phyloP scores from a whole-genome alignment of 2,797 vertebrate genomes.

The Megalops cyprinoides region DNA sequence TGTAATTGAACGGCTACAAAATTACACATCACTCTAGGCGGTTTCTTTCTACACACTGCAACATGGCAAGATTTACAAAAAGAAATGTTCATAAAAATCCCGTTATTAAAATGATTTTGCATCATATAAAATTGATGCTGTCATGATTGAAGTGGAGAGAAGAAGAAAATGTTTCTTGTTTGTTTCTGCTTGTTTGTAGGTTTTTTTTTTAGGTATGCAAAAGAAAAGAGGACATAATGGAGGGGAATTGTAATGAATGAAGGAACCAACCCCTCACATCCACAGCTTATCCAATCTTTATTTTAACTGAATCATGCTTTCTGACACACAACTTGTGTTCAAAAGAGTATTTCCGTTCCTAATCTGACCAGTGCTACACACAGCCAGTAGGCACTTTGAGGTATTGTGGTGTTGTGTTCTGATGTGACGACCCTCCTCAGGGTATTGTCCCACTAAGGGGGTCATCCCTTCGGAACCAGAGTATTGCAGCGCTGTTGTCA shows the following conservation, averaged over 20 bases:
- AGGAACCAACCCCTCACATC: constrained; percentile 38
- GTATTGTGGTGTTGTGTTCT: constrained; percentile 11
- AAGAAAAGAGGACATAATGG: constrained; percentile 40
- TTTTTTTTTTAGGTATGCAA: constrained; percentile 16
- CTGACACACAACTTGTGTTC: constrained; percentile 30
- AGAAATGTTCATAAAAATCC: neutral
- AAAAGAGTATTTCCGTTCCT: constrained; percentile 9
- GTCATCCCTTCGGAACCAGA: constrained; percentile 62
- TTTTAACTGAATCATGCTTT: neutral
- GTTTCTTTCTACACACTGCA: neutral
- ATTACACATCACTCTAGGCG: constrained; percentile 60
- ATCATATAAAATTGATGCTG: constrained; percentile 26
- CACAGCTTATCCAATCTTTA: constrained; percentile 13
- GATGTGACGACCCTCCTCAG: constrained; percentile 15
- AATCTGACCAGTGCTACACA: constrained; percentile 26
- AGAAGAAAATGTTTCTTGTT: constrained; percentile 87
- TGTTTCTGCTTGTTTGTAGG: constrained; percentile 69
- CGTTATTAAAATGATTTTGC: constrained; percentile 10
- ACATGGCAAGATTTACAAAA: neutral
- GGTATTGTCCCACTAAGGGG: constrained; percentile 38
- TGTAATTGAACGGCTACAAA: constrained; percentile 37
- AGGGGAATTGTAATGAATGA: constrained; percentile 63
- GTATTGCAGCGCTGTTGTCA: constrained; percentile 57
- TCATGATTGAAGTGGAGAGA: constrained; percentile 72
- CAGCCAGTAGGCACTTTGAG: constrained; percentile 24